phyloP scores from a whole-genome alignment of 1,140 invertebrate genomes.

The Zaprionus davidi region DNA sequence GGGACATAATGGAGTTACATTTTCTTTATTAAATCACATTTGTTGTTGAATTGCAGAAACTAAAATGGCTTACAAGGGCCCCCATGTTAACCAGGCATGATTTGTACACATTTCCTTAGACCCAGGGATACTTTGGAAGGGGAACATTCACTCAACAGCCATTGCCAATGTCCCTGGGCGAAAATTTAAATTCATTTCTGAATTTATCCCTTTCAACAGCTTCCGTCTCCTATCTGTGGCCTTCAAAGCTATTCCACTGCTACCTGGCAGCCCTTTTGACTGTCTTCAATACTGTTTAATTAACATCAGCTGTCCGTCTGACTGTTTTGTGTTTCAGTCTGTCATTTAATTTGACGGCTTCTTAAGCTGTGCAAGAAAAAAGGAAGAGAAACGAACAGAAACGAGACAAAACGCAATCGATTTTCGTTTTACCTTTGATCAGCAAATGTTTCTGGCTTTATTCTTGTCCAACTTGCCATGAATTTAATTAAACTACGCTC shows the following conservation, averaged over 20 bases:
- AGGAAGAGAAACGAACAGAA: conserved; percentile 5
- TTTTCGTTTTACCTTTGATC: conserved; percentile 69
- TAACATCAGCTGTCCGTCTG: conserved; percentile 53
- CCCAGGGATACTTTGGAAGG: neutral
- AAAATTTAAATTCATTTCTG: conserved; percentile 75
- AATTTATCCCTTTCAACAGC: conserved; percentile 49
- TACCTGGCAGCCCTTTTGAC: conserved; percentile 20
- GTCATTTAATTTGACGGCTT: conserved; percentile 57
- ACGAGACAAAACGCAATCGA: conserved; percentile 52
- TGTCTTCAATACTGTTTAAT: conserved; percentile 62
- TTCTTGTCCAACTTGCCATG: conserved; percentile 36
- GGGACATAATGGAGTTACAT: conserved; percentile 60
- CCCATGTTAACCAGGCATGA: conserved; percentile 21
- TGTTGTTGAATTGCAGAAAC: conserved; percentile 71
- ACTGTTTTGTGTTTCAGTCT: conserved; percentile 29
- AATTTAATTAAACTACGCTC: conserved; percentile 65
- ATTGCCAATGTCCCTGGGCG: conserved; percentile 50
- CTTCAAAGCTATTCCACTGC: conserved; percentile 10
- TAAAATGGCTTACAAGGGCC: conserved; percentile 22
- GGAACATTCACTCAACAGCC: conserved; percentile 9
- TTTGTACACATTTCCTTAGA: conserved; percentile 36
- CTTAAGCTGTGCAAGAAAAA: conserved; percentile 23
- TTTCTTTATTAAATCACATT: conserved; percentile 76
- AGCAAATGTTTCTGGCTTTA: conserved; percentile 41
- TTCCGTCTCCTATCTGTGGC: neutral